Conservation (phyloP, 2,797 vertebrate genomes). For the Anabas testudineus region DNA sequence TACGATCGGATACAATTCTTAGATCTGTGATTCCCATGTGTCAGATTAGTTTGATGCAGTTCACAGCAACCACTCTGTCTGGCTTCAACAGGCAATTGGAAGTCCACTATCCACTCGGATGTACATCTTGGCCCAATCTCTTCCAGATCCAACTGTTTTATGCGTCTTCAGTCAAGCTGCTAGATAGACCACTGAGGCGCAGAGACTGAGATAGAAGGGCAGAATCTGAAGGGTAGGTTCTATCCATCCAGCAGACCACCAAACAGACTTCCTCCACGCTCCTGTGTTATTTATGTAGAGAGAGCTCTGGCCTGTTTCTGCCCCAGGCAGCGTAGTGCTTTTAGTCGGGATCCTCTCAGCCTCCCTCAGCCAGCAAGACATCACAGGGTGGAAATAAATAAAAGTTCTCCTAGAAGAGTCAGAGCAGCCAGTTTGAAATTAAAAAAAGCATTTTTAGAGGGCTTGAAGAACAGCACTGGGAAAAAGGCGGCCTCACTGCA, state of each 20-base stretch:
- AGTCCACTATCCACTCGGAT: conserved; percentile 72
- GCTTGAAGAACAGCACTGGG: conserved; percentile 55
- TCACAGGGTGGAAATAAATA: conserved; percentile 78
- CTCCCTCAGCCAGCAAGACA: conserved; percentile 73
- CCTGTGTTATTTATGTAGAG: conserved; percentile 80
- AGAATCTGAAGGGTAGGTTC: conserved; percentile 67
- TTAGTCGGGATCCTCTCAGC: conserved; percentile 73
- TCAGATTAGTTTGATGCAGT: conserved; percentile 70
- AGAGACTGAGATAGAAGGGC: conserved; percentile 60
- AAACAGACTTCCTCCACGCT: conserved; percentile 75
- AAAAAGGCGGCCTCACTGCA: conserved; percentile 29
- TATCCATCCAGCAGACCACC: conserved; percentile 80
- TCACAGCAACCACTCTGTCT: conserved; percentile 58
- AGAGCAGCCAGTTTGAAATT: conserved; percentile 64
- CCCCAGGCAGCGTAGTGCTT: conserved; percentile 71
- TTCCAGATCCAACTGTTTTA: conserved; percentile 76
- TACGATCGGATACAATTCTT: conserved; percentile 45
- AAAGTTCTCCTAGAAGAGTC: conserved; percentile 69
- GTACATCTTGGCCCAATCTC: conserved; percentile 73
- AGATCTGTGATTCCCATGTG: conserved; percentile 65
- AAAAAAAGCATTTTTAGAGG: conserved; percentile 44
- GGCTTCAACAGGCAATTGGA: conserved; percentile 62
- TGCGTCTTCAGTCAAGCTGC: conserved; percentile 67
- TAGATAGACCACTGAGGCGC: conserved; percentile 69
- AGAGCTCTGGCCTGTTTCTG: conserved; percentile 75